Base-by-base conservation (phyloP, 1,140 invertebrate species). In the Drosophila ohnishii region DNA sequence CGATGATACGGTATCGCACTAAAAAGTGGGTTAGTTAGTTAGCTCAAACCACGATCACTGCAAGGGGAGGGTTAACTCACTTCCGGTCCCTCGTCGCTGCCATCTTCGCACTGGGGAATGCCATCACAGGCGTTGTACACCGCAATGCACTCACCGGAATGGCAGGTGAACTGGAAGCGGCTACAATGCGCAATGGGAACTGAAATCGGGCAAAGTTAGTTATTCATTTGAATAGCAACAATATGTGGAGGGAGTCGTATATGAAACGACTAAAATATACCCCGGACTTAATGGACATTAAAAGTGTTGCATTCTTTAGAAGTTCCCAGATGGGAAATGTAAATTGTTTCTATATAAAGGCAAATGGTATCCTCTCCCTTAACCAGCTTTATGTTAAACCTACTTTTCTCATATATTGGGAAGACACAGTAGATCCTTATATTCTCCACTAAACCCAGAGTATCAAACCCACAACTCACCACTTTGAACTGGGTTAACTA, bases 101-200 rank as follows among this genome's bases (percentile, higher is more conserved):
- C 97, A 93, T 99, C 98, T 4, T 95, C 93, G 92, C 98, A 99
- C 91, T 99, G 97, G 11, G 96, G 95, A 61, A 98, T 97, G 32
- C 97, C 97, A 93, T 99, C 97, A 89, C 98, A 99, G 3, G 96
- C 96, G 91, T 99, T 98, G 91, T 99, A 98, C 75, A 98, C 85
- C 14, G 97, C 97, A 76, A 99, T 98, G 88, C 98, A 99, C 90
- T 99, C 98, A 28, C 95, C 94, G 28, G 95, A 95, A 62, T 95
- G 94, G 86, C 97, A 98, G 91, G 96, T 95, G 90, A 98, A 98
- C 91, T 98, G 97, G 92, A 96, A 96, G 50, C 95, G 93, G 71
- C 94, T 96, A 92, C 96, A 97, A 58, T 93, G 72, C 11, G 79
- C 82, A 55, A 59, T 60, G 64, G 72, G 62, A 61, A 34, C 80